These are phyloP conservation scores for Tiphia femorata DNA, from an alignment of 2,888 invertebrate genomes.

Conservation along the genomic window DNA sequence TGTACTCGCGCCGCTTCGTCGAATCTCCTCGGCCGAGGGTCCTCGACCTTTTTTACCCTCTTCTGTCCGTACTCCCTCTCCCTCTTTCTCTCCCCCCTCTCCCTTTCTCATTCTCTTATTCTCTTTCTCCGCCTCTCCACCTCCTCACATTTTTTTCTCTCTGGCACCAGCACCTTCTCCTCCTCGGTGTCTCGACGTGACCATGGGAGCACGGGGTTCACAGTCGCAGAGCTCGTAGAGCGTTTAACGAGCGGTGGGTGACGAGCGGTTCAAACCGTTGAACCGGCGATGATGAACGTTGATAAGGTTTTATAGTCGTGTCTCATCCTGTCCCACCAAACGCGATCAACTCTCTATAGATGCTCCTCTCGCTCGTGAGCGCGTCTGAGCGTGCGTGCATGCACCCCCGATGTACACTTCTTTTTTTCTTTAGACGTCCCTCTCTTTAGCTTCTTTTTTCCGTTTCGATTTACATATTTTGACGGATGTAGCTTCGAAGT, in stretches of 20 bases:
- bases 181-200: conserved; percentile 43
- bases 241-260: conserved; percentile 57
- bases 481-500: too few relatives aligned
- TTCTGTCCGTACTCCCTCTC: background rate
- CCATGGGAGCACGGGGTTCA: conserved; percentile 38
- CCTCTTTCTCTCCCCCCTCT: background rate
- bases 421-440: conserved; percentile 9
- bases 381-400: background rate
- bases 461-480: too few relatives aligned
- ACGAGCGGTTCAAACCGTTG: conserved; percentile 55
- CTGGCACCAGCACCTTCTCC: too few relatives aligned
- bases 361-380: conserved; percentile 8
- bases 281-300: conserved; percentile 59
- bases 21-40: too few relatives aligned
- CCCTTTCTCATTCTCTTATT: conserved; percentile 10
- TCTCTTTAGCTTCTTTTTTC: conserved; percentile 8
- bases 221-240: conserved; percentile 45
- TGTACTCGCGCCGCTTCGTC: too few relatives aligned
- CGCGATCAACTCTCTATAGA: conserved; percentile 39
- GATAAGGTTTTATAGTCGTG: conserved; percentile 60
- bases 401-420: background rate
- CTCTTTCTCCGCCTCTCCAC: conserved; percentile 25
- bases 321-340: conserved; percentile 59
- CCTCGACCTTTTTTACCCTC: too few relatives aligned
- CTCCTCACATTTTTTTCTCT: too few relatives aligned